Evolutionary conservation across 2,888 invertebrate genomes (phyloP).

Genomic region (Trilocha varians): DNA sequence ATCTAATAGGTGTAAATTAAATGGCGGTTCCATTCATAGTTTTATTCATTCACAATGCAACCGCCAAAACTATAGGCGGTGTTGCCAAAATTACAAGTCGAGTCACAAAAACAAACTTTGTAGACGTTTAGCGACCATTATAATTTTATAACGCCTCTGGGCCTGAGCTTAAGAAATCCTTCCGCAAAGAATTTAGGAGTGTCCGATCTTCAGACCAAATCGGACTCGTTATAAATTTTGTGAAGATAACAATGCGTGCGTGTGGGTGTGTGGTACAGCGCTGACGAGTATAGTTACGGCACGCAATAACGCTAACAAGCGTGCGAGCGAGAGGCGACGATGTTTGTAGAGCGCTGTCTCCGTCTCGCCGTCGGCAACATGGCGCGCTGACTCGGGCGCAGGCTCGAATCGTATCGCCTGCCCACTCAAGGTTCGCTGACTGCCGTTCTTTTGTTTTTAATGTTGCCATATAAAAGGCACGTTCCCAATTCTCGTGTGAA

Average conservation of each 20-base stretch:
- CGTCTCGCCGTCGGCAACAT: conserved; percentile 57
- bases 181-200: conserved; percentile 70
- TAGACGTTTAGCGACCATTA: conserved; percentile 32
- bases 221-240: conserved; percentile 71
- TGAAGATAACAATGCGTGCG: conserved; percentile 68
- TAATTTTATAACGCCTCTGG: conserved; percentile 52
- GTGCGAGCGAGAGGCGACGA: conserved; percentile 41
- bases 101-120: conserved; percentile 45
- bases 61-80: conserved; percentile 42
- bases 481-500: conserved; percentile 16
- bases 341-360: conserved; percentile 41
- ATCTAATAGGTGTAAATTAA: neutral
- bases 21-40: conserved; percentile 28
- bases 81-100: conserved; percentile 47
- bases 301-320: conserved; percentile 74
- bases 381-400: conserved; percentile 76
- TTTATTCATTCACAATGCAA: conserved; percentile 34
- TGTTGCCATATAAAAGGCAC: conserved; percentile 47
- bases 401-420: conserved; percentile 76
- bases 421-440: conserved; percentile 77
- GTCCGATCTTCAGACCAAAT: conserved; percentile 59
- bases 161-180: conserved; percentile 47
- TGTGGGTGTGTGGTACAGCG: conserved; percentile 68
- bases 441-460: conserved; percentile 74
- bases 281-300: conserved; percentile 71